These are phyloP conservation scores for Brachionus asplanchnoidis DNA, from an alignment of 1,140 invertebrate species.

Conservation along the genomic window DNA sequence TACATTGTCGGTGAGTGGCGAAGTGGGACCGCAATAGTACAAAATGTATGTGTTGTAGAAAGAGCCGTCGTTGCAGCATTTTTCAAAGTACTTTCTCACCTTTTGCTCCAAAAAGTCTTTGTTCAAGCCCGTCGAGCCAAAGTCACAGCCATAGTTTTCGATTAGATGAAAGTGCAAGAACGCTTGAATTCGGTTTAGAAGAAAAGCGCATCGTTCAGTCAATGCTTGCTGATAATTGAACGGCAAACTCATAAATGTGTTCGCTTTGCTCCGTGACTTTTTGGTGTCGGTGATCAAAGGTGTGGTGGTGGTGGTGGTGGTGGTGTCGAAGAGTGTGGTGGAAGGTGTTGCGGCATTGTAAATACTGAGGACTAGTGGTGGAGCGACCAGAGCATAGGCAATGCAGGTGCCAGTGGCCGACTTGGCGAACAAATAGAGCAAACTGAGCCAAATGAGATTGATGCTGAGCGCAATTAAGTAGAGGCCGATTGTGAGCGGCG, in stretches of 20 bases:
- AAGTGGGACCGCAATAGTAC: conserved; percentile 50
- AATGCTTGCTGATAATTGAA: conserved; percentile 48
- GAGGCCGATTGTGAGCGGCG: conserved; percentile 48
- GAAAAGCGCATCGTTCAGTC: conserved; percentile 46
- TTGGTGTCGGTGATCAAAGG: background rate
- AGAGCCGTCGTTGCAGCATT: conserved; percentile 49
- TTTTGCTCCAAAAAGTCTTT: conserved; percentile 49
- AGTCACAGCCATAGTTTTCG: conserved; percentile 54
- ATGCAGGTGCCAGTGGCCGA: conserved; percentile 52
- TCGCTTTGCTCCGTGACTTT: background rate
- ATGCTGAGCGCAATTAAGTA: conserved; percentile 49
- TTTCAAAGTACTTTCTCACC: conserved; percentile 51
- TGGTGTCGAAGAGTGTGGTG: background rate
- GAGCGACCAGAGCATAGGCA: conserved; percentile 53
- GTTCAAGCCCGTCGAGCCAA: conserved; percentile 50
- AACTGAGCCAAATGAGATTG: conserved; percentile 49
- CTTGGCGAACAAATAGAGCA: conserved; percentile 51
- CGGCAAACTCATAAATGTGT: conserved; percentile 45
- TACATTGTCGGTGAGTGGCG: background rate
- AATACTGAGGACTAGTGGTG: conserved; percentile 47
- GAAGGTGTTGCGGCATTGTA: background rate
- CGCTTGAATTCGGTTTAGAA: conserved; percentile 48
- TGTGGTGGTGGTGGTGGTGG: background rate
- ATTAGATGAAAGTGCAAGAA: conserved; percentile 54
- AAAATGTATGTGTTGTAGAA: conserved; percentile 54